Conservation (phyloP, 2,888 invertebrate species). For the Erannis defoliaria region DNA sequence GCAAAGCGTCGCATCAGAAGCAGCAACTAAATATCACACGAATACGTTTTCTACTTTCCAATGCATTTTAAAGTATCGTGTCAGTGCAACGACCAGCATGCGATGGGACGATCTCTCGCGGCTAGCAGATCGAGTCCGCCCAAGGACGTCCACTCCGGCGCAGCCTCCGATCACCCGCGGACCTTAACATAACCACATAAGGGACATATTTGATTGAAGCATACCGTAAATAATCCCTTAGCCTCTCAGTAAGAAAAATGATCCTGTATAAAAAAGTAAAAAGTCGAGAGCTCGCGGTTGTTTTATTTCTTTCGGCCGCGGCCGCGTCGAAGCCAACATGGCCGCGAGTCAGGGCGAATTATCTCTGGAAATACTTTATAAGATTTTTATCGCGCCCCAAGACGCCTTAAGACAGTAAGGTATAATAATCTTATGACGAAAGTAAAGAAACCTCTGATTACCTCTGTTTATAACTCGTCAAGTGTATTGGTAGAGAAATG, state of each 20-base stretch:
- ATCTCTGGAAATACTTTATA: constrained; percentile 71
- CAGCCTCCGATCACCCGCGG: constrained; percentile 59
- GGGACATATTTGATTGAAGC: constrained; percentile 53
- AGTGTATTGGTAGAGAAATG: not conserved
- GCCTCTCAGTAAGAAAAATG: constrained; percentile 83
- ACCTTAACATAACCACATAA: constrained; percentile 60
- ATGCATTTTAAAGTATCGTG: constrained; percentile 83
- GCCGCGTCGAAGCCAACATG: constrained; percentile 78
- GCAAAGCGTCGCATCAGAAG: constrained; percentile 23
- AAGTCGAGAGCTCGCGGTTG: constrained; percentile 75
- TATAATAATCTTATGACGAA: constrained; percentile 50
- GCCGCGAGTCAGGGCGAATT: constrained; percentile 80
- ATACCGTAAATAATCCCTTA: constrained; percentile 68
- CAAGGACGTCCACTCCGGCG: constrained; percentile 83
- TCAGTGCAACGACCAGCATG: constrained; percentile 85
- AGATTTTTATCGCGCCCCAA: constrained; percentile 61
- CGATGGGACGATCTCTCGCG: constrained; percentile 83
- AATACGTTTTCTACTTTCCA: constrained; percentile 82
- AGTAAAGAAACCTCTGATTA: constrained; percentile 22
- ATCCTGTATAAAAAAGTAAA: constrained; percentile 84
- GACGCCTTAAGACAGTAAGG: constrained; percentile 51
- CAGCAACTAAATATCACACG: constrained; percentile 64
- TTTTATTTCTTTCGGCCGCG: constrained; percentile 80
- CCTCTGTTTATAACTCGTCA: not conserved
- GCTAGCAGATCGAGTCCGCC: constrained; percentile 86